phyloP scores from a whole-genome alignment of 2,113 vertebrate genomes.

The Meles meles region DNA sequence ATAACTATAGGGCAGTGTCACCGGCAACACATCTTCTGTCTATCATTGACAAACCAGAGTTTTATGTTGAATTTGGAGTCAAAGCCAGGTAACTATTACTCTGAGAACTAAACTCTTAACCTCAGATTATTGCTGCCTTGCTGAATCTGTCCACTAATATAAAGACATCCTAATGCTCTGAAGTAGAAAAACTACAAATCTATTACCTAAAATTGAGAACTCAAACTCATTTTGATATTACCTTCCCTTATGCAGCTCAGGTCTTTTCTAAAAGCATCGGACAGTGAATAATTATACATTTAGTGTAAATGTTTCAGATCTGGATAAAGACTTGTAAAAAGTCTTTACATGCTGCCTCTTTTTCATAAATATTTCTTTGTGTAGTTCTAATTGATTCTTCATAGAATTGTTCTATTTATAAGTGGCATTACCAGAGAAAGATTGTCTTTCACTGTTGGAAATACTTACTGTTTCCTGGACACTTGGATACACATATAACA shows the following conservation, averaged over 20 bases:
- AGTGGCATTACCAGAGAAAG: not conserved
- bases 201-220: not conserved
- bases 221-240: not conserved
- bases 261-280: not conserved
- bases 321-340: not conserved
- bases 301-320: not conserved
- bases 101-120: not conserved
- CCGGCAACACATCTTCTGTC: not conserved
- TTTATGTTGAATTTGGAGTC: not conserved
- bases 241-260: not conserved
- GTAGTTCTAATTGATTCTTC: not conserved
- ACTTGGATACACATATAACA: not conserved
- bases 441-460: not conserved
- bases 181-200: not conserved
- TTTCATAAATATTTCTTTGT: not conserved
- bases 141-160: not conserved
- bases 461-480: not conserved
- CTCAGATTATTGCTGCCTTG: not conserved
- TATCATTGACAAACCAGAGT: not conserved
- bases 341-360: not conserved
- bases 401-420: conserved; percentile 30
- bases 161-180: not conserved
- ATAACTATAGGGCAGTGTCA: accelerated
- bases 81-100: not conserved
- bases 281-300: conserved; percentile 46